Base-by-base conservation (phyloP, 53 echinoderm and acorn worm genomes). In the Holothuria leucospilota region DNA sequence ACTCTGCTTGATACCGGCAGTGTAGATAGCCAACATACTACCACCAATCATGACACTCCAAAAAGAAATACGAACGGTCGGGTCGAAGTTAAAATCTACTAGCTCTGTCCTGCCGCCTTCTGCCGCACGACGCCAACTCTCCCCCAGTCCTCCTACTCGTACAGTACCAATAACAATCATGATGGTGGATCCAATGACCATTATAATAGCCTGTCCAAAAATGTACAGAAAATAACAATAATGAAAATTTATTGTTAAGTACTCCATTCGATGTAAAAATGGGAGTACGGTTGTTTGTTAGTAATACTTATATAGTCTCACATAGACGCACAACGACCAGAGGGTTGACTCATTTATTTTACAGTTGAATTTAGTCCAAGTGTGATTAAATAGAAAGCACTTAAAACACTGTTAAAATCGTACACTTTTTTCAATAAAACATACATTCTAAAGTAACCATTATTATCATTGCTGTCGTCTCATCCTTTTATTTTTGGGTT, bases 1-100 rank as follows among this genome's bases (percentile, higher is more conserved):
- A 49, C 23, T 53, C 77, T 77, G 77, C 14, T 51, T 53, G 13
- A 46, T 51, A 14, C 77, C 77, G 6, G 5, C 9, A 0, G 52
- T n/a, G 14, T 28, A 46, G 5, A 51, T 51, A 39, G n/a, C 14
- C 10, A 77, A 2, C 20, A 53, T 12, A 18, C 14, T 12, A 23
- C 77, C 77, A 11, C 77, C 77, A 11, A 77, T 51, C 51, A 77
- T 49, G 51, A 77, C 21, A 24, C 52, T 53, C 77, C 77, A 77
- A 77, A 77, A 18, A 0, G 77, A 46, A 23, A 53, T 16, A 51
- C 52, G 52, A 28, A 26, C 27, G 67, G 67, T 66, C 27, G 30
- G 67, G 18, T 66, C 21, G 8, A 73, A 4, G 41, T 46, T 40
- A 18, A 73, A 73, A 39, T 73, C 73, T 18, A 73, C 38, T 14